phyloP scores from a whole-genome alignment of 2,888 invertebrate genomes.

The Unio delphinus region DNA sequence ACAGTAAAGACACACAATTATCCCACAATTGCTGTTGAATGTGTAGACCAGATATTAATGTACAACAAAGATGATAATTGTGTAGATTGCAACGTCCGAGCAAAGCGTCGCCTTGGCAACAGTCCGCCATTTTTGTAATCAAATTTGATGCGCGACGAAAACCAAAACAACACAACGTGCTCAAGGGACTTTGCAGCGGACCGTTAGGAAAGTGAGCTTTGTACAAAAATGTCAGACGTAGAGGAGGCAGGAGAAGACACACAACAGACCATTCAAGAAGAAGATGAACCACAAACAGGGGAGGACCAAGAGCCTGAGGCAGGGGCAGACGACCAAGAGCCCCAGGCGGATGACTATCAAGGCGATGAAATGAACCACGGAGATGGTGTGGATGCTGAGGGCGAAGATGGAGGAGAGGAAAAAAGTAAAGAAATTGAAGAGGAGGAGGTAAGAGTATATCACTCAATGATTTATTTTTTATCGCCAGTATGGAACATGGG shows the following conservation, averaged over 20 bases:
- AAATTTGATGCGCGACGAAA: slow-evolving; percentile 25
- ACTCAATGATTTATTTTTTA: too few relatives aligned
- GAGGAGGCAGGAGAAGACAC: slow-evolving; percentile 20
- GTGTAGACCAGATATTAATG: too few relatives aligned
- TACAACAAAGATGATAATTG: too few relatives aligned
- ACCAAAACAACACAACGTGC: slow-evolving; percentile 10
- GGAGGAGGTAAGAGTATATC: too few relatives aligned
- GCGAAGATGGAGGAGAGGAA: slow-evolving; percentile 42
- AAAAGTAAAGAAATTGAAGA: not conserved
- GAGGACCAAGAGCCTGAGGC: slow-evolving; percentile 48
- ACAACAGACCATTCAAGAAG: slow-evolving; percentile 25
- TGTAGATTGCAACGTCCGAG: not conserved
- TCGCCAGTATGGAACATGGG: too few relatives aligned
- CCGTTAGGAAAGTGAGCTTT: not conserved
- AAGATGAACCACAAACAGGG: slow-evolving; percentile 33
- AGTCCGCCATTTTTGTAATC: slow-evolving; percentile 54
- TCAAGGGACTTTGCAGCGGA: too few relatives aligned
- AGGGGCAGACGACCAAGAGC: slow-evolving; percentile 40
- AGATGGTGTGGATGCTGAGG: slow-evolving; percentile 38
- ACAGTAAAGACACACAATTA: not conserved
- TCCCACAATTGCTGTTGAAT: too few relatives aligned
- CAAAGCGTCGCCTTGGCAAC: slow-evolving; percentile 46
- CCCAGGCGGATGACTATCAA: slow-evolving; percentile 43
- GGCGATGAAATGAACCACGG: slow-evolving; percentile 47
- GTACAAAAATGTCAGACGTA: slow-evolving; percentile 46